Percentiles rank a stretch among this genome's conserved stretches.
Conservation (phyloP, 2,888 invertebrate species). For the Lasius platythorax region DNA sequence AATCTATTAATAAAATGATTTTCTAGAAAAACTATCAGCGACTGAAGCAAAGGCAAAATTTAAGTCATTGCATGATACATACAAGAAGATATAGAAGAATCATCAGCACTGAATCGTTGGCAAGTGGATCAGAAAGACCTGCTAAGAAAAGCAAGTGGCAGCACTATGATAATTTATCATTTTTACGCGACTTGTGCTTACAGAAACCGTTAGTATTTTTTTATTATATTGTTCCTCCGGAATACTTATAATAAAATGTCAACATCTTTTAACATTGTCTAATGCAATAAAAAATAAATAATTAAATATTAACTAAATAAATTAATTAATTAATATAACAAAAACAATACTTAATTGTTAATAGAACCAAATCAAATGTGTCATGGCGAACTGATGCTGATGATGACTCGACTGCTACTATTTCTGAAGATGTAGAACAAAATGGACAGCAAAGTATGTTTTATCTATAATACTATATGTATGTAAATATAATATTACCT, state of each 20-base stretch:
- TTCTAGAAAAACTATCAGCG: neutral
- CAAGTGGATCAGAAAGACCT: neutral
- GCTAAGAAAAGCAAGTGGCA: constrained; percentile 10
- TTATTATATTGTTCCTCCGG: neutral
- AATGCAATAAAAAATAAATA: constrained; percentile 5
- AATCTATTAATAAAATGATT: neutral
- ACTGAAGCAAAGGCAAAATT: constrained; percentile 1
- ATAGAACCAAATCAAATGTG: too few relatives aligned
- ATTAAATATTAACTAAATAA: neutral
- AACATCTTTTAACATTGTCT: neutral
- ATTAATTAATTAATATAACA: neutral
- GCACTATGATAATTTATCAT: constrained; percentile 3
- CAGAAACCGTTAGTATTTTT: neutral
- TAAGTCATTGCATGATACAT: constrained; percentile 1
- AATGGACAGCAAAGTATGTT: too few relatives aligned
- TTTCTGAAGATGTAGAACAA: too few relatives aligned
- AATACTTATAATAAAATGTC: constrained; percentile 4
- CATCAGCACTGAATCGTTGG: neutral
- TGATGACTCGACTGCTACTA: too few relatives aligned
- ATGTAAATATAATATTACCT: neutral
- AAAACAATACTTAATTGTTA: too few relatives aligned
- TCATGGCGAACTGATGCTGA: too few relatives aligned
- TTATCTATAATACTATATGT: too few relatives aligned
- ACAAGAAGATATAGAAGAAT: constrained; percentile 7
- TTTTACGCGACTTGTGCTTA: neutral